Evolutionary conservation across 2,113 vertebrate genomes (phyloP), one percentile per base, ranked within the genome.

Genomic region (Pelvicachromis taeniatus): DNA sequence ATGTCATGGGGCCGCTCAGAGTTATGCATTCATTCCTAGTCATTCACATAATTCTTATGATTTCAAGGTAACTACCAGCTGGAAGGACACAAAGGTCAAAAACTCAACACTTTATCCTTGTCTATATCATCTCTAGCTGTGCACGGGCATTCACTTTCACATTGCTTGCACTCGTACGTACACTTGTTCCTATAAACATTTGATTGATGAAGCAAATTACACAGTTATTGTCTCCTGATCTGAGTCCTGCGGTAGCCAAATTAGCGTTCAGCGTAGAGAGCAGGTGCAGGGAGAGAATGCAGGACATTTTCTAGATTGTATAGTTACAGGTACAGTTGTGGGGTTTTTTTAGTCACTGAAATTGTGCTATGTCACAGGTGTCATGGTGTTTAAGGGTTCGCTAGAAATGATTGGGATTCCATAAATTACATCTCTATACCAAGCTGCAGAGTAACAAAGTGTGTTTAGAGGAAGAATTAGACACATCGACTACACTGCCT

Each of bases 11-110:
- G 89, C 88, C 89, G 77, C 87, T 89, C 81, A 2, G 61, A 87
- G 85, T 88, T 87, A 61, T 75, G 82, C 63, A n/a, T 90, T 87
- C 68, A 79, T 83, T 90, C 77, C 81, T 81, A 84, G 56, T 29
- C 19, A 59, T 45, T 61, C 63, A 80, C 45, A 91, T 85, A 73
- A 87, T 80, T 83, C 73, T 45, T 54, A 12, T 77, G 63, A 83
- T 83, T 89, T 80, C 77, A 87, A 81, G 78, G 80, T 88, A 88
- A 89, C 56, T 16, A 33, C 58, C 56, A 12, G 61, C 68, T 55
- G 9, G 11, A 68, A 38, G 33, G 54, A 55, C 40, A 23, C 78
- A 85, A 80, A 31, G 89, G 65, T 94, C 78, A 88, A 85, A 88
- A 48, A 52, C 40, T 17, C 65, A 33, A 52, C 10, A 8, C 26